Conservation (phyloP, 2,888 invertebrate species). For the Morpho achilles region DNA sequence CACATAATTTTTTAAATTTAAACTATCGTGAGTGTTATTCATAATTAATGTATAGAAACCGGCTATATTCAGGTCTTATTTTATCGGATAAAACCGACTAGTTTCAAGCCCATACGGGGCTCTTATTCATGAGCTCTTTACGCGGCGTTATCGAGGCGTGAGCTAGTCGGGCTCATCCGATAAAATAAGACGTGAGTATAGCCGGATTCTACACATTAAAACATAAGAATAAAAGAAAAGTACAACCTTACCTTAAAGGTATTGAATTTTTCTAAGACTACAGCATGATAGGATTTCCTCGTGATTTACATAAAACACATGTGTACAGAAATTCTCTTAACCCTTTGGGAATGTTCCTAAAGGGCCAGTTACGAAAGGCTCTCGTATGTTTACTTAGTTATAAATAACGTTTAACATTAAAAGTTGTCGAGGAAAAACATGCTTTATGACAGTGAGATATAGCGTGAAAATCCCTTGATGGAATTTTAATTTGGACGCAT, state of each 20-base stretch:
- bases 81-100: no score
- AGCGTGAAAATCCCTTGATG: constrained; percentile 15
- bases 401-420: constrained; percentile 18
- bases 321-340: constrained; percentile 34
- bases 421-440: constrained; percentile 10
- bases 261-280: constrained; percentile 5
- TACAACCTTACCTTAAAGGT: neutral
- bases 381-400: constrained; percentile 29
- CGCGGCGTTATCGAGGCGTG: no score
- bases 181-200: no score
- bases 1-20: no score
- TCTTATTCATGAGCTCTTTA: no score
- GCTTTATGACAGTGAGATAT: neutral
- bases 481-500: constrained; percentile 12
- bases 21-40: no score
- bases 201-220: no score
- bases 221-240: neutral
- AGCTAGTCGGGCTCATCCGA: no score
- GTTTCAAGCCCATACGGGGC: no score
- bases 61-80: no score
- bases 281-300: constrained; percentile 27
- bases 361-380: constrained; percentile 32
- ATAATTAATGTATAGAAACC: no score
- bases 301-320: constrained; percentile 38
- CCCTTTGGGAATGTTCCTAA: constrained; percentile 32